Evolutionary conservation across 2,113 vertebrate genomes (phyloP).

Genomic region (Balaenoptera acutorostrata): DNA sequence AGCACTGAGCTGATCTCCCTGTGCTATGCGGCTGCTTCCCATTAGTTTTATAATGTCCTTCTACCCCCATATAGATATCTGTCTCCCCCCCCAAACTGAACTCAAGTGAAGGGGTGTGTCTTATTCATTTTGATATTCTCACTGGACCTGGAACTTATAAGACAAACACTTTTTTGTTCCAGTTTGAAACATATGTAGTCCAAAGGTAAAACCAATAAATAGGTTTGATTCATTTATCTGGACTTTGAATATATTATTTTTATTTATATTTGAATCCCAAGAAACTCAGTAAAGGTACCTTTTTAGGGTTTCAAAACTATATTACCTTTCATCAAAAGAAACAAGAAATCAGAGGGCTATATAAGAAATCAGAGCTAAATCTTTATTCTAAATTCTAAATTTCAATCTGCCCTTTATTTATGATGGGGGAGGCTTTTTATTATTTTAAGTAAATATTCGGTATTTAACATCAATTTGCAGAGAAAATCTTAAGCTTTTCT

Average conservation of each 20-base stretch:
- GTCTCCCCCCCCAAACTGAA: not conserved
- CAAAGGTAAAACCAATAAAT: constrained; percentile 27
- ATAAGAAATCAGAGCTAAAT: not conserved
- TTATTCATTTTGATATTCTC: not conserved
- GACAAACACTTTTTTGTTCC: not conserved
- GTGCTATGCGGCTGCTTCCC: no score
- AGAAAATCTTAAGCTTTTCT: not conserved
- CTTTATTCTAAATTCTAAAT: not conserved
- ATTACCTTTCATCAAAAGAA: not conserved
- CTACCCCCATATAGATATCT: not conserved
- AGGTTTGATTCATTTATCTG: not conserved
- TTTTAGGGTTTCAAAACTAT: not conserved
- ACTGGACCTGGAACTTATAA: not conserved
- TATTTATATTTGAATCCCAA: not conserved
- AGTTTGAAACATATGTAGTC: not conserved
- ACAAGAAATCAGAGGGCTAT: not conserved
- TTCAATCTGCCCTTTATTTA: not conserved
- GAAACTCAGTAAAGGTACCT: not conserved
- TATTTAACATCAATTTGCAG: not conserved
- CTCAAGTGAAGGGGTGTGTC: not conserved
- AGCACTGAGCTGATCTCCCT: no score
- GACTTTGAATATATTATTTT: not conserved
- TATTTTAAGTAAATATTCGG: not conserved
- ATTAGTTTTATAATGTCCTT: not conserved
- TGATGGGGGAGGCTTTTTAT: not conserved